Evolutionary conservation across 2,797 vertebrate genomes (phyloP), one percentile per base, ranked within the genome.

Genomic region (Neoniphon sammara): DNA sequence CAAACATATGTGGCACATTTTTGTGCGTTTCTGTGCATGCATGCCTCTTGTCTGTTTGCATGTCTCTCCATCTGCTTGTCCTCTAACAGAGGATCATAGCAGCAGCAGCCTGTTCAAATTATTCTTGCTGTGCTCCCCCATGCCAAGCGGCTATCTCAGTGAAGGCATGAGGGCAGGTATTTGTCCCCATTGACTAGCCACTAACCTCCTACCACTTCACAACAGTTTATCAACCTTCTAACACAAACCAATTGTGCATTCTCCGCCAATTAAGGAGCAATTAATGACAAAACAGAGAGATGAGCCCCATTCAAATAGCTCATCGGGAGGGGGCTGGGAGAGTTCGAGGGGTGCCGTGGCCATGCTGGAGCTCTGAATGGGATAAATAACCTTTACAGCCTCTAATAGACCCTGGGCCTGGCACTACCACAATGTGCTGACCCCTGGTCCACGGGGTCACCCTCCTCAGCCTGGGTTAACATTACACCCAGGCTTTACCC

Each of bases 401-500:
- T 93, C 92, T 94, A 93, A 95, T 94, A 88, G 77, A 91, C 89
- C 93, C 91, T 89, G 89, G 86, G 86, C 92, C 66, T 52, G 90
- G 90, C 81, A 84, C 85, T 85, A 94, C 88, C 89, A 94, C 95
- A 97, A 97, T 96, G 92, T 91, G 70, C 73, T 91, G 96, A 95
- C 95, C 96, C 95, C 88, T 95, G 95, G 93, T 94, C 95, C 91
- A 86, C 91, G 52, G 86, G 93, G 93, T 96, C 95, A 96, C 92
- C 86, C 88, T 90, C 89, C 87, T 83, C 74, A 87, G 92, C 93
- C 92, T 93, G 90, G 94, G 92, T 93, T 95, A 95, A 95, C 85
- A 77, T 95, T 94, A 95, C 87, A 93, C 92, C 89, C 93, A 85
- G 89, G 90, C 91, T 94, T 96, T 95, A 95, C 92, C 94, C 89